Conservation (phyloP, 2,888 invertebrate genomes). For the Rhamnusium bicolor region DNA sequence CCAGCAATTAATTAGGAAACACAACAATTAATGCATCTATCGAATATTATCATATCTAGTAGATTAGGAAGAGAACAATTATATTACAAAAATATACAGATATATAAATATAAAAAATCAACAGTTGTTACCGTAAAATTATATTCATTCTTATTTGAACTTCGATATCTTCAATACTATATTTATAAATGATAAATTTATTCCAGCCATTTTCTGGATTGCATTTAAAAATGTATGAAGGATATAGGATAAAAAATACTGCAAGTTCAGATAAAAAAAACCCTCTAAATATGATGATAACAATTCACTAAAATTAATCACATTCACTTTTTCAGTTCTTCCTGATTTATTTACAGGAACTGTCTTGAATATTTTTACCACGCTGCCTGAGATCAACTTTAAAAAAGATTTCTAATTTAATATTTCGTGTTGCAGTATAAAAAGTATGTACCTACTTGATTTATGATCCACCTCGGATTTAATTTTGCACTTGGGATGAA, state of each 20-base stretch:
- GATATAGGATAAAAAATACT: background rate
- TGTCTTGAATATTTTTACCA: background rate
- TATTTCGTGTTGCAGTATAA: background rate
- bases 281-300: background rate
- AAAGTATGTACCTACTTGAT: background rate
- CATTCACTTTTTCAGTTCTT: background rate
- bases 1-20: too few species aligned
- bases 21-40: too few species aligned
- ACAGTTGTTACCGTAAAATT: too few species aligned
- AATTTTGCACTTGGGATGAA: background rate
- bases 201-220: too few species aligned
- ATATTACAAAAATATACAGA: too few species aligned
- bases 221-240: too few species aligned
- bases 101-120: too few species aligned
- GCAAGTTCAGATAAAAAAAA: background rate
- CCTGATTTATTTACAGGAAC: background rate
- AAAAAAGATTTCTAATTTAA: background rate
- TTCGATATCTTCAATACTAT: too few species aligned
- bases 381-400: background rate
- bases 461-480: background rate
- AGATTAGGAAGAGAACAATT: too few species aligned
- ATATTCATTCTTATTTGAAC: too few species aligned
- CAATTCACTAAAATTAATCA: background rate
- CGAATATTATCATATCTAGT: too few species aligned
- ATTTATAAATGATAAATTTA: too few species aligned